phyloP scores from a whole-genome alignment of 1,140 invertebrate genomes.

The Bombus confusus region DNA sequence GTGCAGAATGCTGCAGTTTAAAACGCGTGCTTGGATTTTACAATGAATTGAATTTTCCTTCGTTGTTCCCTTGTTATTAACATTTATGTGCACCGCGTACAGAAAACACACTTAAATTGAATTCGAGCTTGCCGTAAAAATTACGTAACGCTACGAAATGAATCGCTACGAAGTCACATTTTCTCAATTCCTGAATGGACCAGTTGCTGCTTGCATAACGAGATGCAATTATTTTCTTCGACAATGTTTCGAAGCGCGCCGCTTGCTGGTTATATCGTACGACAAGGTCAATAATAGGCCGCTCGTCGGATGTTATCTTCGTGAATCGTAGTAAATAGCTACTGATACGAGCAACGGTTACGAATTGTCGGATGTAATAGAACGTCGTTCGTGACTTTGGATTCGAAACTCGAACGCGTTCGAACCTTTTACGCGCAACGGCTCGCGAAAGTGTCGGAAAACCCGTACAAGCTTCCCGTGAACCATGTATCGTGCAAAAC shows the following conservation, averaged over 20 bases:
- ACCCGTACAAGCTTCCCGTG: neutral
- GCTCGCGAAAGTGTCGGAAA: too few relatives aligned
- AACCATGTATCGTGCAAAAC: neutral
- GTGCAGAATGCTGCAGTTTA: too few relatives aligned
- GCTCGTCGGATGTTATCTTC: neutral
- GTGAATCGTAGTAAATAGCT: conserved; percentile 8
- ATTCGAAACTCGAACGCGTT: neutral
- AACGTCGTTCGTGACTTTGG: neutral
- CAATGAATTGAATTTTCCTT: too few relatives aligned
- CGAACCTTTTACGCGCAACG: neutral
- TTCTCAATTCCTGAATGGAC: neutral
- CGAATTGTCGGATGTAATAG: neutral
- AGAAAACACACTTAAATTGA: too few relatives aligned
- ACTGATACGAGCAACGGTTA: neutral
- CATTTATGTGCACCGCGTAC: too few relatives aligned
- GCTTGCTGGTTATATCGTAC: conserved; percentile 16
- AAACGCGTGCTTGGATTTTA: too few relatives aligned
- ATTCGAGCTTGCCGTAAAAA: neutral
- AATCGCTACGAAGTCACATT: neutral
- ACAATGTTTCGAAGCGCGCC: too few relatives aligned
- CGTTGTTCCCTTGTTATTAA: too few relatives aligned
- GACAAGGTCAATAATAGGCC: conserved; percentile 26
- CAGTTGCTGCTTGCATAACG: neutral
- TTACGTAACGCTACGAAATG: neutral
- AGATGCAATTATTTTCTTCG: conserved; percentile 2